phyloP scores from a whole-genome alignment of 35 echinoderm and acorn worm genomes.

The Holothuria glaberrima region DNA sequence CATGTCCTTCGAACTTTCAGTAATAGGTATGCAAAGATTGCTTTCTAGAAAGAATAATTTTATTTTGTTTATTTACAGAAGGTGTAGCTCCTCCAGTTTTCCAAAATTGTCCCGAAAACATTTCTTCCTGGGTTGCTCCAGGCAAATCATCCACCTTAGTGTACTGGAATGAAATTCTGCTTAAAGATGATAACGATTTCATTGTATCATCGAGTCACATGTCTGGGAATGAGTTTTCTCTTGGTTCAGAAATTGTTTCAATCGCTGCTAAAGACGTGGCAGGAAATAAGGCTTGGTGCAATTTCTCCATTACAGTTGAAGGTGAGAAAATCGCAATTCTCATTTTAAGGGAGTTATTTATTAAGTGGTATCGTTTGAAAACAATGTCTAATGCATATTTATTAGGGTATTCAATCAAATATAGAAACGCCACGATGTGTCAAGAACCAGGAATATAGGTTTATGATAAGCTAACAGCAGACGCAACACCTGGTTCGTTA shows the following conservation, averaged over 20 bases:
- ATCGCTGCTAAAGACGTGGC: background rate
- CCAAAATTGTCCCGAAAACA: background rate
- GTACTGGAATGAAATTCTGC: background rate
- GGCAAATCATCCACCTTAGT: background rate
- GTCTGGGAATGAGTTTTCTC: background rate
- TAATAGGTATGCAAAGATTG: too few species aligned
- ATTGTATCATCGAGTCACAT: background rate
- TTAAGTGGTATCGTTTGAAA: too few species aligned
- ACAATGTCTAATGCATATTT: too few species aligned
- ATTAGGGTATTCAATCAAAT: too few species aligned
- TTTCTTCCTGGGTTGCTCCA: background rate
- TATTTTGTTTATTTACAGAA: background rate
- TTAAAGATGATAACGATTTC: background rate
- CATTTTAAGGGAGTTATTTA: too few species aligned
- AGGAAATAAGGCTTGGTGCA: constrained; percentile 10
- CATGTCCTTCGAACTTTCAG: too few species aligned
- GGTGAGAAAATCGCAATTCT: too few species aligned
- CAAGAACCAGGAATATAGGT: too few species aligned
- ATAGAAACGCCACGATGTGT: too few species aligned
- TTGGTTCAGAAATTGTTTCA: background rate
- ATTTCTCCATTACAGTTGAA: background rate
- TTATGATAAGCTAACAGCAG: too few species aligned
- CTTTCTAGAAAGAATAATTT: too few species aligned
- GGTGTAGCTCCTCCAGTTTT: background rate
- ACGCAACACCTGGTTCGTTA: too few species aligned